These are phyloP conservation scores for Trichoplusia ni DNA, from an alignment of 1,140 invertebrate species.

Conservation along the genomic window DNA sequence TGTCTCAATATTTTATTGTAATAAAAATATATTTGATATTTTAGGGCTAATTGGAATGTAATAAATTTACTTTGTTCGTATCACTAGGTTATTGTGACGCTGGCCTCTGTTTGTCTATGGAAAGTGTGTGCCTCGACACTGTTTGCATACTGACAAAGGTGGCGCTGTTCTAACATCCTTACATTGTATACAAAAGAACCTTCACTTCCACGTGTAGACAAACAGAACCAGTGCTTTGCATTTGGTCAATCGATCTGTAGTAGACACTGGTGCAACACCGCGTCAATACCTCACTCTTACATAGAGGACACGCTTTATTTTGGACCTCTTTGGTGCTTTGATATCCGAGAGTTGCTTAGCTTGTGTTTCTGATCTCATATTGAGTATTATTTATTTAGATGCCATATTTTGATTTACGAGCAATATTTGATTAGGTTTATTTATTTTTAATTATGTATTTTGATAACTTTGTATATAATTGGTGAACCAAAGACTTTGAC, in stretches of 20 bases:
- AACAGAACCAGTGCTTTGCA: background rate
- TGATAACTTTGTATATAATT: slow-evolving; percentile 72
- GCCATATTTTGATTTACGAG: slow-evolving; percentile 72
- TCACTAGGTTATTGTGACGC: background rate
- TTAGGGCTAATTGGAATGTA: slow-evolving; percentile 52
- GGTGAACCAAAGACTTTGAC: slow-evolving; percentile 73
- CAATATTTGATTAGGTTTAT: slow-evolving; percentile 67
- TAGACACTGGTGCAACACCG: background rate
- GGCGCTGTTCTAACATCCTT: too few relatives aligned
- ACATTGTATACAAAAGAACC: too few relatives aligned
- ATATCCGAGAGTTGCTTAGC: slow-evolving; percentile 57
- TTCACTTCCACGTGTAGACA: background rate
- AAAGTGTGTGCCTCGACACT: background rate
- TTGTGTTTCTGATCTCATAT: slow-evolving; percentile 78
- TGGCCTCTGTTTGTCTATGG: background rate
- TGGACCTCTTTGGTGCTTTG: slow-evolving; percentile 60
- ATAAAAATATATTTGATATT: slow-evolving; percentile 58
- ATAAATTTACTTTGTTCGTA: slow-evolving; percentile 15
- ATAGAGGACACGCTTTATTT: background rate
- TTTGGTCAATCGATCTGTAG: too few relatives aligned
- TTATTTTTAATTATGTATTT: slow-evolving; percentile 54
- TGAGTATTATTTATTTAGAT: slow-evolving; percentile 79
- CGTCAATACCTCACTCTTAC: background rate
- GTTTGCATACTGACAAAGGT: background rate
- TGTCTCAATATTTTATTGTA: slow-evolving; percentile 77